Evolutionary conservation across 2,113 vertebrate genomes (phyloP).

Genomic region (Sapajus apella): DNA sequence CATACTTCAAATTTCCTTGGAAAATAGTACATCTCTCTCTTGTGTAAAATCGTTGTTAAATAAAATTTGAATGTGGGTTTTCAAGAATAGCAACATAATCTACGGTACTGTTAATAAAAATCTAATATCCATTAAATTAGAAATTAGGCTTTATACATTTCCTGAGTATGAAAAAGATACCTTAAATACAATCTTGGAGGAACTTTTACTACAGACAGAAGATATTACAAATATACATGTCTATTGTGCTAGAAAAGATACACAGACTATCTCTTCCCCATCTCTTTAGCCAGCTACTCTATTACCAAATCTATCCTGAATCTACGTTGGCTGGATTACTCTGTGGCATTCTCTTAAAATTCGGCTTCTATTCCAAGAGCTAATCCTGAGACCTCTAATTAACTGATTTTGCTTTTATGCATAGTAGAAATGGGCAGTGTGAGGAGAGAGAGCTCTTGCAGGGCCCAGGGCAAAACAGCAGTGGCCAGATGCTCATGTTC

Average conservation of each 20-base stretch:
- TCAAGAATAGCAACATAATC: constrained; percentile 16
- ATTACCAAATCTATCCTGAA: background rate
- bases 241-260: background rate
- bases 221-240: background rate
- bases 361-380: background rate
- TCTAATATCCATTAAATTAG: constrained; percentile 17
- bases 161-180: background rate
- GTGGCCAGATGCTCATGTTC: background rate
- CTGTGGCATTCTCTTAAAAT: background rate
- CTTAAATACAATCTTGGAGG: background rate
- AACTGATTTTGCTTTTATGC: background rate
- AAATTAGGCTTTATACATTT: background rate
- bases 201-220: background rate
- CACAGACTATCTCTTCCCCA: background rate
- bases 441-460: background rate
- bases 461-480: background rate
- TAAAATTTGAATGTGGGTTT: constrained; percentile 11
- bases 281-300: background rate
- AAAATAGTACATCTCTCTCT: background rate
- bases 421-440: background rate
- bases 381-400: background rate
- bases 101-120: background rate
- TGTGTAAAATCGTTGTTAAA: constrained; percentile 20
- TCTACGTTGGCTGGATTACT: background rate
- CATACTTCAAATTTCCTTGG: background rate